A percentile compares a stretch with the other conserved stretches of the same genome.
phyloP scores from a whole-genome alignment of 2,113 vertebrate species.

The Syngnathus scovelli region DNA sequence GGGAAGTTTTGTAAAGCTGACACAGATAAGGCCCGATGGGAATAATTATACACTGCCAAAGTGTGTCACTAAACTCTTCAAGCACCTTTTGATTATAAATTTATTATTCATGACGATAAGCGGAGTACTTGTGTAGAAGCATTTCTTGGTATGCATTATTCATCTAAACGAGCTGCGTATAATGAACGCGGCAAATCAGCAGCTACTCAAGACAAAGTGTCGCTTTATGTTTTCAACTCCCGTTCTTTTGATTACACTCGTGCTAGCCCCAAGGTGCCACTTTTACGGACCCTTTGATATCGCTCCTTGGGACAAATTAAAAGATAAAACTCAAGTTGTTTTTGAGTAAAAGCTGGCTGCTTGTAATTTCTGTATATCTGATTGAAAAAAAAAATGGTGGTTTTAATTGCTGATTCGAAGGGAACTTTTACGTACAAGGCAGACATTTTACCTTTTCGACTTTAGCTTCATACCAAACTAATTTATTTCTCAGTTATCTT shows the following conservation, averaged over 20 bases:
- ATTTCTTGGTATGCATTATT: conserved; percentile 63
- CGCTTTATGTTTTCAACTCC: conserved; percentile 35
- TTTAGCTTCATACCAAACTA: too few relatives aligned
- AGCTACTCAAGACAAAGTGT: conserved; percentile 30
- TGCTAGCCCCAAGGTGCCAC: conserved; percentile 18
- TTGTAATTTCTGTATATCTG: too few relatives aligned
- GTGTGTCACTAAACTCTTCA: conserved; percentile 45
- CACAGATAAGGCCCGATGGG: conserved; percentile 21
- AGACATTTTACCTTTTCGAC: too few relatives aligned
- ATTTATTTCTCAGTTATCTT: neutral
- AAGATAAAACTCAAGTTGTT: conserved; percentile 1
- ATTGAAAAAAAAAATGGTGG: too few relatives aligned
- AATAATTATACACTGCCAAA: conserved; percentile 29
- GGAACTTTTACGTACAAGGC: too few relatives aligned
- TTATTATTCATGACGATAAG: conserved; percentile 60
- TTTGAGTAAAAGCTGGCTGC: too few relatives aligned
- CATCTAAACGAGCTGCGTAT: conserved; percentile 52
- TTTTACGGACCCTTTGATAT: neutral
- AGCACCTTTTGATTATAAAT: conserved; percentile 59
- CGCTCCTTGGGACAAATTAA: conserved; percentile 23
- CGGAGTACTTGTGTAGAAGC: conserved; percentile 55
- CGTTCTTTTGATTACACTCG: conserved; percentile 8
- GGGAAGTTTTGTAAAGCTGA: conserved; percentile 7
- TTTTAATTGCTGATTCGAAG: too few relatives aligned
- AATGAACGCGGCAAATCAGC: conserved; percentile 50